A percentile compares a stretch with the other conserved stretches of the same genome.
phyloP scores from a whole-genome alignment of 2,113 vertebrate species.

The Rutilus rutilus region DNA sequence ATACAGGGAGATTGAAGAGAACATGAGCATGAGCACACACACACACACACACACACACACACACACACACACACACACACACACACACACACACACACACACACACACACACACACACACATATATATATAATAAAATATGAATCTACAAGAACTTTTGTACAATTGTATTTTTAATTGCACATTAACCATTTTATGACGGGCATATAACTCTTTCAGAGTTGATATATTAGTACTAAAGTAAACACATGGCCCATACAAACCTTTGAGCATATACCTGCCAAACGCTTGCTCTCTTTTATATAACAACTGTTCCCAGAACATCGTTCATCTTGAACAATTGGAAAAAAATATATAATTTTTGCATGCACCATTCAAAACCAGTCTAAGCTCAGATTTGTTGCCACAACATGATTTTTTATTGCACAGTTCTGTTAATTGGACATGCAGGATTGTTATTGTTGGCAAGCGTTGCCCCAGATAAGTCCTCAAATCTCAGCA shows the following conservation, averaged over 20 bases:
- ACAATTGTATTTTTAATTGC: background rate
- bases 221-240: background rate
- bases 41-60: too few relatives aligned
- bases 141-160: background rate
- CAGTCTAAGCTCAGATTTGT: constrained; percentile 8
- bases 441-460: constrained; percentile 23
- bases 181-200: background rate
- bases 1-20: background rate
- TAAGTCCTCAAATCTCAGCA: constrained; percentile 21
- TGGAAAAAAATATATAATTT: background rate
- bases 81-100: too few relatives aligned
- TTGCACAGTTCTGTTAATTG: constrained; percentile 43
- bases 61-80: too few relatives aligned
- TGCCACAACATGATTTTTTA: constrained; percentile 38
- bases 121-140: too few relatives aligned
- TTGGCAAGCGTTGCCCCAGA: constrained; percentile 38
- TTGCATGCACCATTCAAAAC: background rate
- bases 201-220: background rate
- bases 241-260: background rate
- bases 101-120: too few relatives aligned
- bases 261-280: background rate
- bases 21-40: background rate
- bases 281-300: background rate
- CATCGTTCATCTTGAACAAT: background rate
- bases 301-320: constrained; percentile 10